Evolutionary conservation across 2,888 invertebrate species (phyloP), one percentile per base, ranked within the genome.

Genomic region (Stenotaenia linearis): DNA sequence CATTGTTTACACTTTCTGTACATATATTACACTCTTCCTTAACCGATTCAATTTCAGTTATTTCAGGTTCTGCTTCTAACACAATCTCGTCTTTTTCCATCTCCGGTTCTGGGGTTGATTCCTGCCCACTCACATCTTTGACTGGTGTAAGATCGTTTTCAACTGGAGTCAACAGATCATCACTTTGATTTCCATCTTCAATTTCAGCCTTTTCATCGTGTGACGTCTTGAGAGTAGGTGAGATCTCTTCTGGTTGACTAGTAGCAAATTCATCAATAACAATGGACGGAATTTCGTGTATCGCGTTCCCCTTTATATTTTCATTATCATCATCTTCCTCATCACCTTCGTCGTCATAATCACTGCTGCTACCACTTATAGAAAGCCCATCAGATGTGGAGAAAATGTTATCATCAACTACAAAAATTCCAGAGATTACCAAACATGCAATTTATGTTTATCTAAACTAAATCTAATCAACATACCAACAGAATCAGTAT

Each of bases 211-310:
- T n/a, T 40, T 25, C 79, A 23, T 15, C 79, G 15, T 1, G 6
- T 30, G 32, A 78, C 45, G n/a, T 25, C 40, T 23, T 5, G 77
- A 61, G 75, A 61, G 77, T 5, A 56, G 78, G 28, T 12, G 23
- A 25, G 25, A 61, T 61, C 15, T 61, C 61, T 21, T 77, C 32
- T 23, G 45, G 76, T n/a, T 74, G 75, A 61, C 18, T 69, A 28
- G 75, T 83, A 15, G 81, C 79, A 5, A 83, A 84, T 83, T 92
- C 92, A 84, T 92, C 91, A 82, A 92, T 90, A 78, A 92, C 89
- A 80, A 94, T 93, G 82, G 92, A 91, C 12, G 94, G 95, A 30
- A 92, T 90, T 82, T 92, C 91, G 35, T 88, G 88, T 78, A 91
- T 74, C 95, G 30, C 95, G 95, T 87, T 96, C 95, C 61, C 25